Evolutionary conservation across 2,113 vertebrate genomes (phyloP).

Genomic region (Saccopteryx bilineata): DNA sequence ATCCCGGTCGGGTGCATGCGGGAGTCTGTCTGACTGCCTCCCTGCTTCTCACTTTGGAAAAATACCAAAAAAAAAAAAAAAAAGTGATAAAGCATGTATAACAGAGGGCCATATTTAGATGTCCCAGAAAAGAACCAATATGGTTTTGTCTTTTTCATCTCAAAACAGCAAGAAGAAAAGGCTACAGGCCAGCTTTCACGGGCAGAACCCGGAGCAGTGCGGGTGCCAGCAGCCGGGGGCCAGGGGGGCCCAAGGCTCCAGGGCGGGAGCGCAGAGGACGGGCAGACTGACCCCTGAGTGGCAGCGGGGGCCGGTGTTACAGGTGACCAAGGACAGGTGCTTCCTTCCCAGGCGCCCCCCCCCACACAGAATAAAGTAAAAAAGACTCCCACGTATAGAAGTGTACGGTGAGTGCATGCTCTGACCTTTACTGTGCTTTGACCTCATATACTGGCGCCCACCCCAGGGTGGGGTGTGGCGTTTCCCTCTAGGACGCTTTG

Average conservation of each 20-base stretch:
- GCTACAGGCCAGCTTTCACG: too few relatives aligned
- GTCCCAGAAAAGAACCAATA: background rate
- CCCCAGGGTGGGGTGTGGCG: accelerated
- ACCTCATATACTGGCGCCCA: background rate
- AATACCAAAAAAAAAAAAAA: too few relatives aligned
- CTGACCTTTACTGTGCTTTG: background rate
- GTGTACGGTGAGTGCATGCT: background rate
- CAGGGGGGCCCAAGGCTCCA: accelerated
- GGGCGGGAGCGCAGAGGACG: too few relatives aligned
- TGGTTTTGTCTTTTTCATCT: too few relatives aligned
- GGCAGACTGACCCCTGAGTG: accelerated
- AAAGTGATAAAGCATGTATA: background rate
- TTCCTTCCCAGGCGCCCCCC: background rate
- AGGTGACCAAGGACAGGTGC: background rate
- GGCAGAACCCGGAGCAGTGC: accelerated
- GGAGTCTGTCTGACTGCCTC: too few relatives aligned
- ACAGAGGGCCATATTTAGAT: background rate
- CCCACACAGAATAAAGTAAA: background rate
- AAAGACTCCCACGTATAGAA: background rate
- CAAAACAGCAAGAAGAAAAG: background rate
- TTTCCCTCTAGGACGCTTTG: background rate
- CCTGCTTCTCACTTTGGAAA: too few relatives aligned
- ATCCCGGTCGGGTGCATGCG: too few relatives aligned
- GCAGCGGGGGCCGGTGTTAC: background rate
- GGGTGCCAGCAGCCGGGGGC: background rate